phyloP scores from a whole-genome alignment of 2,888 invertebrate species.

The Netelia inedita region DNA sequence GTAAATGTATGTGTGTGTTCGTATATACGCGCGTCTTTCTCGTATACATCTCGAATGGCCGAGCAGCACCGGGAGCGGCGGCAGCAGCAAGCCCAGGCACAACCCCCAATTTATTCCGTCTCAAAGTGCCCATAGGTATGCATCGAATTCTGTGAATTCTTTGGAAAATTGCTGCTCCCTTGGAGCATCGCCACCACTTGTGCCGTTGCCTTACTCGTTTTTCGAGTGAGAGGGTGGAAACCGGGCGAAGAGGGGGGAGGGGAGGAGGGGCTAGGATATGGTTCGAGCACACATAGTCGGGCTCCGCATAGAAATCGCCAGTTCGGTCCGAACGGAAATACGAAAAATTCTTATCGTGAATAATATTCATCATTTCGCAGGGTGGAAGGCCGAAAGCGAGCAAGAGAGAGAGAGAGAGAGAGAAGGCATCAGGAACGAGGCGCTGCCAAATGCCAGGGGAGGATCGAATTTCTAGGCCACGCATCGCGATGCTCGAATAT shows the following conservation, averaged over 20 bases:
- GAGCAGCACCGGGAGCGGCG: neutral
- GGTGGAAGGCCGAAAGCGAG: conserved; percentile 18
- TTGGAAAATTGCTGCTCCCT: conserved; percentile 77
- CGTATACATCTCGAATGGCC: conserved; percentile 50
- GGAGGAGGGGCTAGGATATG: conserved; percentile 10
- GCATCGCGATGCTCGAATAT: conserved; percentile 18
- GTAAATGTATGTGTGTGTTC: conserved; percentile 1
- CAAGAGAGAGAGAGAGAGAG: conserved; percentile 29
- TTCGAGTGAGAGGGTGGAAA: conserved; percentile 25
- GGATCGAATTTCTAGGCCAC: conserved; percentile 51
- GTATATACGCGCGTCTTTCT: conserved; percentile 13
- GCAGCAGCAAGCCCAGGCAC: conserved; percentile 7
- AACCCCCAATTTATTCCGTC: conserved; percentile 78
- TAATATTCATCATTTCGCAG: conserved; percentile 77
- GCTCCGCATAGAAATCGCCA: conserved; percentile 78
- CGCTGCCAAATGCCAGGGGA: conserved; percentile 31
- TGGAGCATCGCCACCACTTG: conserved; percentile 37
- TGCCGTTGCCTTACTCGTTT: conserved; percentile 32
- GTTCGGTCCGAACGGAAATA: conserved; percentile 72
- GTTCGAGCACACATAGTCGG: conserved; percentile 55
- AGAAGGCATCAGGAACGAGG: conserved; percentile 33
- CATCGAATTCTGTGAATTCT: conserved; percentile 81
- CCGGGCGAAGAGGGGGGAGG: conserved; percentile 53
- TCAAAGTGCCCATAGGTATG: conserved; percentile 75
- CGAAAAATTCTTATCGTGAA: conserved; percentile 79